Evolutionary conservation across 2,797 vertebrate species (phyloP).

Genomic region (Champsocephalus esox): DNA sequence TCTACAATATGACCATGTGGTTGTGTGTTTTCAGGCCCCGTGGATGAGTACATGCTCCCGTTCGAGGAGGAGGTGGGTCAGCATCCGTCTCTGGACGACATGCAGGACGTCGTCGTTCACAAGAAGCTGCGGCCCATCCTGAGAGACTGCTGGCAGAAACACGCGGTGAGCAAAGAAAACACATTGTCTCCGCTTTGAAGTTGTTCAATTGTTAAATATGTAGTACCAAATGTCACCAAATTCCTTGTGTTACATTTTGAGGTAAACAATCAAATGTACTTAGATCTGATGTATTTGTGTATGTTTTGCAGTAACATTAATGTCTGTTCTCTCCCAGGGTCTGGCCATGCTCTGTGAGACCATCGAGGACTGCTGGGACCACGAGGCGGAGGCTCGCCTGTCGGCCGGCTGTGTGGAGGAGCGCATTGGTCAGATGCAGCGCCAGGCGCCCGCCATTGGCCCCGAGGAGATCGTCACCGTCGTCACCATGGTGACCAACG

Average conservation of each 20-base stretch:
- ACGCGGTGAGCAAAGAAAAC: constrained; percentile 86
- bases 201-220: not conserved
- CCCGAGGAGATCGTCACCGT: constrained; percentile 97
- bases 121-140: constrained; percentile 96
- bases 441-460: constrained; percentile 92
- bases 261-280: not conserved
- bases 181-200: not conserved
- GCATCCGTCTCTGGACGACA: constrained; percentile 98
- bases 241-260: not conserved
- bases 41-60: constrained; percentile 97
- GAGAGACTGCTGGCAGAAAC: constrained; percentile 98
- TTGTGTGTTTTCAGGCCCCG: constrained; percentile 85
- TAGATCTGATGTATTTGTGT: too few species aligned
- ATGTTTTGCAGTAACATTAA: not conserved
- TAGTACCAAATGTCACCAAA: not conserved
- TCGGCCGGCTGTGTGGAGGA: constrained; percentile 97
- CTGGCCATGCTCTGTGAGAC: constrained; percentile 97
- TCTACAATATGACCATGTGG: not conserved
- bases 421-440: constrained; percentile 96
- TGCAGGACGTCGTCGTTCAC: constrained; percentile 99
- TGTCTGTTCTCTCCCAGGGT: constrained; percentile 81
- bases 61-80: constrained; percentile 98
- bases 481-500: constrained; percentile 98
- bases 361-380: constrained; percentile 99
- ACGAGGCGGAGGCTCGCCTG: constrained; percentile 95